Evolutionary conservation across 2,113 vertebrate genomes (phyloP).

Genomic region (Vidua macroura): DNA sequence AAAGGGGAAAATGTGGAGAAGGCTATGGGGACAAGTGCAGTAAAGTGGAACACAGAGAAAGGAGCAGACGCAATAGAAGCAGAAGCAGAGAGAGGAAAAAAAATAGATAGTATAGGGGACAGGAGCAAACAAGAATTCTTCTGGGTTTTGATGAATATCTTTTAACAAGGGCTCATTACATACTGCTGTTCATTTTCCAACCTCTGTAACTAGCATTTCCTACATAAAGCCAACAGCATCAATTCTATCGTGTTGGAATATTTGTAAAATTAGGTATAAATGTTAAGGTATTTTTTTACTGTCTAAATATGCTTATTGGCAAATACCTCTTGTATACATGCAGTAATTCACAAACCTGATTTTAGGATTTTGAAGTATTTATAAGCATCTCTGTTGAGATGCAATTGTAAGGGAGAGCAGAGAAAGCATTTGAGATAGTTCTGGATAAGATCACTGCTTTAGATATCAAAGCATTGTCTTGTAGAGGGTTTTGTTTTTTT

Average conservation of each 20-base stretch:
- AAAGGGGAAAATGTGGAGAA: not conserved
- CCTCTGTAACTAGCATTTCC: slow-evolving; percentile 39
- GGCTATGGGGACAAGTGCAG: not conserved
- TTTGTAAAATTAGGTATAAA: slow-evolving; percentile 57
- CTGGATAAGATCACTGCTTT: not conserved
- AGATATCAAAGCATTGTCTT: not conserved
- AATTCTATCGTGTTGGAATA: not conserved
- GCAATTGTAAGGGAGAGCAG: not conserved
- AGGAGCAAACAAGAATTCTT: not conserved
- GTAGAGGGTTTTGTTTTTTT: not conserved
- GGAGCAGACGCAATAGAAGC: slow-evolving; percentile 60
- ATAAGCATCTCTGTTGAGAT: slow-evolving; percentile 35
- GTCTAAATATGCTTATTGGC: slow-evolving; percentile 38
- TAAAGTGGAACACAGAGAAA: slow-evolving; percentile 8
- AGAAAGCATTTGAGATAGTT: not conserved
- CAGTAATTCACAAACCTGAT: slow-evolving; percentile 8
- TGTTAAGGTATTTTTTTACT: slow-evolving; percentile 29
- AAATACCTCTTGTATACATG: slow-evolving; percentile 33
- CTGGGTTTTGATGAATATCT: not conserved
- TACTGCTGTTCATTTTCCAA: slow-evolving; percentile 43
- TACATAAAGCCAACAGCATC: not conserved
- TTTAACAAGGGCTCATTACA: slow-evolving; percentile 63
- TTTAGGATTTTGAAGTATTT: slow-evolving; percentile 43
- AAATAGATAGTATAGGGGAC: slow-evolving; percentile 48
- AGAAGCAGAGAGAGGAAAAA: slow-evolving; percentile 69